Percentiles rank a stretch among this genome's conserved stretches.
Conservation (phyloP, 2,797 vertebrate species). For the Lophius americanus region DNA sequence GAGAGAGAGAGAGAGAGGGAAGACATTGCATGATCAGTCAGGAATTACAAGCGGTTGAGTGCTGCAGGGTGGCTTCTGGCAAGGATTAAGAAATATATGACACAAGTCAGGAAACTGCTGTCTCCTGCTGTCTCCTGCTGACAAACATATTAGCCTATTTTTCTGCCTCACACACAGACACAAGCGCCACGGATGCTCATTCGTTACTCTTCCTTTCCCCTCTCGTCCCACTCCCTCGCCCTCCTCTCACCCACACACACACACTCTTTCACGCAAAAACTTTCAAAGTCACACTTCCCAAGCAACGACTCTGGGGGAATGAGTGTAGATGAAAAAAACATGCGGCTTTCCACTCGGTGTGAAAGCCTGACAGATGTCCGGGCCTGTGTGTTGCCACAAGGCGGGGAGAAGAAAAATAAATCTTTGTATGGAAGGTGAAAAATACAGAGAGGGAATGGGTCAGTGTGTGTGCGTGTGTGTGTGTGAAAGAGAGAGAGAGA, state of each 20-base stretch:
- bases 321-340: constrained; percentile 67
- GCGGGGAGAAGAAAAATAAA: constrained; percentile 31
- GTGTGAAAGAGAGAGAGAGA: constrained; percentile 1
- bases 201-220: constrained; percentile 18
- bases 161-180: constrained; percentile 15
- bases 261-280: constrained; percentile 53
- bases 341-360: constrained; percentile 66
- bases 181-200: constrained; percentile 40
- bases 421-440: constrained; percentile 40
- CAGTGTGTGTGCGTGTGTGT: constrained; percentile 23
- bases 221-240: constrained; percentile 36
- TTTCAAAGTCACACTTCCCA: constrained; percentile 77
- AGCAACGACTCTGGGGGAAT: constrained; percentile 70
- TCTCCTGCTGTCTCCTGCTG: constrained; percentile 67
- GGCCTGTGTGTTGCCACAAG: constrained; percentile 32
- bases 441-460: constrained; percentile 26
- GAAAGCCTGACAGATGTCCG: constrained; percentile 72
- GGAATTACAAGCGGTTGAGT: constrained; percentile 67
- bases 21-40: constrained; percentile 74
- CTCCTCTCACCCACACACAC: constrained; percentile 50
- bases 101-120: constrained; percentile 63
- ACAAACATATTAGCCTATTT: constrained; percentile 68
- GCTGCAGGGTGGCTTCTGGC: constrained; percentile 65
- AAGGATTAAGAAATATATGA: constrained; percentile 66
- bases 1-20: constrained; percentile 47